Base-by-base conservation (phyloP, 2,797 vertebrate genomes). In the Melanotaenia pygmaea region DNA sequence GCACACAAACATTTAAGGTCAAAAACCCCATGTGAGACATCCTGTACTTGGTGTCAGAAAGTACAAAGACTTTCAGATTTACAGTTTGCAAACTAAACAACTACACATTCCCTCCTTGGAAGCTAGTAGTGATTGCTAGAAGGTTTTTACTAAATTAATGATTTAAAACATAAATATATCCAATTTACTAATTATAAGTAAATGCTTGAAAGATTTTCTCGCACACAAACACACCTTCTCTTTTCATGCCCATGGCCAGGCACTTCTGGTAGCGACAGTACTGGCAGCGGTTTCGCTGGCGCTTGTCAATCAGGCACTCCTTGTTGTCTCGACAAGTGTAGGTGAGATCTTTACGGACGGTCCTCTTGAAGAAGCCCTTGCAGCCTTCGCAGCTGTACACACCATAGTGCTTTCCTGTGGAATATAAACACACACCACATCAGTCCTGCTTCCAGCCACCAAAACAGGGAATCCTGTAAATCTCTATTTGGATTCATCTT, bases 381-480 rank as follows among this genome's bases (percentile, higher is more conserved):
- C 97, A 98, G 78, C 97, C 97, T 80, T 98, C 97, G 2, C 97
- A 99, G 84, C 97, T 98, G 90, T 99, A 98, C 47, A 99, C 97
- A 0, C 97, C 95, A 1, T 96, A 96, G 91, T 99, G 97, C 91
- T 99, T 99, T 68, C 97, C 97, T 98, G 88, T 51, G 65, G 20
- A 61, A 65, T 16, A 74, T 30, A 30, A 30, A 9, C 72, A 32
- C 32, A 7, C 38, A 76, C 40, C 69, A 8, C 50, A 57, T 72
- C 50, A 76, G 57, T 1, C 11, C 28, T 32, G 53, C 59, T 64
- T 38, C 65, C 5, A 58, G 1, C 13, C 43, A 0, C 13, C 18
- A 57, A 35, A 7, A 16, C 18, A 43, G 3, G 2, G 14, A 3
- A 34, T 18, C 22, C 0, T 7, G 2, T 10, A 54, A 40, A 58